phyloP scores from a whole-genome alignment of 2,888 invertebrate species.

The Vesta saturnalis region DNA sequence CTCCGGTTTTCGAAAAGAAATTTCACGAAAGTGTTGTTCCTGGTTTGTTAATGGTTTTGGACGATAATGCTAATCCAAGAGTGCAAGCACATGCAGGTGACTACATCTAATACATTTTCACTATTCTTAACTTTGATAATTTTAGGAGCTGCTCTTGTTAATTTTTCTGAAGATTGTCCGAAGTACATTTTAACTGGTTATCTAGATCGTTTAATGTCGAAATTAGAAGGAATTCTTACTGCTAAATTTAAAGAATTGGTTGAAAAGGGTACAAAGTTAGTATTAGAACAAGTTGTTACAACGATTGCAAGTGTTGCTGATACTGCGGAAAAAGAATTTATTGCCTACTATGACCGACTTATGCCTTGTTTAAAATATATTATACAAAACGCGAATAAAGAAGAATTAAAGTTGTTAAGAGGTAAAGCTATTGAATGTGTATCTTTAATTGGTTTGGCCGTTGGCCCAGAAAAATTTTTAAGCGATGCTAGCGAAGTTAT shows the following conservation, averaged over 20 bases:
- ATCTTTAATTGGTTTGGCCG: slow-evolving; percentile 93
- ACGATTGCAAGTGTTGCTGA: slow-evolving; percentile 99
- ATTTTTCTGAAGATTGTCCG: slow-evolving; percentile 99
- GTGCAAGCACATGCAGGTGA: slow-evolving; percentile 85
- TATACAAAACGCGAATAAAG: slow-evolving; percentile 90
- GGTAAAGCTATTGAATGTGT: slow-evolving; percentile 99
- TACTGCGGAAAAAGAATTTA: slow-evolving; percentile 96
- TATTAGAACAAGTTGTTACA: slow-evolving; percentile 98
- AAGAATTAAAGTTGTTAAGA: slow-evolving; percentile 88
- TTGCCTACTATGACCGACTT: slow-evolving; percentile 90
- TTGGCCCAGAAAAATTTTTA: slow-evolving; percentile 86
- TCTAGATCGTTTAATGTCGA: slow-evolving; percentile 89
- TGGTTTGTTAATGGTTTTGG: slow-evolving; percentile 86
- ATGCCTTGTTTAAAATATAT: slow-evolving; percentile 98
- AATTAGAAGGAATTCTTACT: slow-evolving; percentile 88
- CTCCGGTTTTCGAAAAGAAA: slow-evolving; percentile 95
- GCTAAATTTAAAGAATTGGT: slow-evolving; percentile 95
- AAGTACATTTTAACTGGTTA: slow-evolving; percentile 92
- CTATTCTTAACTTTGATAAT: not conserved
- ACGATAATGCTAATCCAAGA: slow-evolving; percentile 91
- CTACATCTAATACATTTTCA: slow-evolving; percentile 1
- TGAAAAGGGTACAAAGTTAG: slow-evolving; percentile 94
- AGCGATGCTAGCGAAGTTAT: slow-evolving; percentile 94
- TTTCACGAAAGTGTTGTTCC: slow-evolving; percentile 97
- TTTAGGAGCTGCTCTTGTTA: slow-evolving; percentile 93